Base-by-base conservation (phyloP, 2,888 invertebrate species). In the Nematopogon swammerdamellus region DNA sequence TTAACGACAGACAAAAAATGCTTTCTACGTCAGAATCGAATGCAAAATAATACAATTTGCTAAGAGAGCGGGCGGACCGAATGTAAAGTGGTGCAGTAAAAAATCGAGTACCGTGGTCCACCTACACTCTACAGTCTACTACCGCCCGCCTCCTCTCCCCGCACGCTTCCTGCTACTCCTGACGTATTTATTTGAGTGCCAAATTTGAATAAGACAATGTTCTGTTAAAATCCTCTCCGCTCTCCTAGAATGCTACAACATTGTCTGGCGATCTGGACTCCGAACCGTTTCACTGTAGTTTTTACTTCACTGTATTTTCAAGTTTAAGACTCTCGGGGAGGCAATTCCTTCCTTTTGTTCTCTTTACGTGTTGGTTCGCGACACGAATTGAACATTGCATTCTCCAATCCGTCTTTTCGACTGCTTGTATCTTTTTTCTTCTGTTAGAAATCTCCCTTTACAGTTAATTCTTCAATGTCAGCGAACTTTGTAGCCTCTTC, bases 41-140 rank as follows among this genome's bases (percentile, higher is more conserved):
- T 77, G 76, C 72, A 72, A 75, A 75, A 74, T 75, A 76, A 77
- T 77, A 76, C 76, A 76, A 76, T 76, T 75, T 72, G 63, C 36
- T 36, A 36, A 36, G 36, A 36, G 36, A 36, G 36, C 36, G 36
- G 36, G 36, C 36, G 36, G n/a, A 14, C 36, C 36, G 36, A 36
- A 36, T 36, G 36, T 36, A 36, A 36, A 36, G 36, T 36, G 36
- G 36, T 36, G 36, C 14, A 14, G 14, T 36, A 36, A 36, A 36
- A 36, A 36, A 36, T 36, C 36, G 11, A 36, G n/a, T 36, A 4
- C 36, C 36, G 5, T 25, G 25, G 25, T 25, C 25, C 36, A 65
- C 66, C 64, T 62, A 61, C 19, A 58, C 62, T 18, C 19, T 45
- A 36, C n/a, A n/a, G n/a, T n/a, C n/a, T n/a, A n/a, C n/a, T n/a